These are phyloP conservation scores for Diaphora mendica DNA, from an alignment of 2,888 invertebrate species.

Conservation along the genomic window DNA sequence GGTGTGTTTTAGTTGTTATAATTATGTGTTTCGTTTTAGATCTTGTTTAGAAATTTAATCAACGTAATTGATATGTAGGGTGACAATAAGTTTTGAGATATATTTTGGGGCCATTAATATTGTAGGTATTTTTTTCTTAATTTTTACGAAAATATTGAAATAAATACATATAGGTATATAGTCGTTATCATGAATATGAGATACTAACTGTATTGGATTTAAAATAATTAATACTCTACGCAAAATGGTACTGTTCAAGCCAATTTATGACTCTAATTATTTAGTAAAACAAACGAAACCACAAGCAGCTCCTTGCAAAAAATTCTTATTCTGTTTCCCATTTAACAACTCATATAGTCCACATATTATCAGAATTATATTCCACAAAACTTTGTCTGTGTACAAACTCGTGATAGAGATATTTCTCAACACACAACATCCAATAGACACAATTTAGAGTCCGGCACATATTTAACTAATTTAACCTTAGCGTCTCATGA, in stretches of 20 bases:
- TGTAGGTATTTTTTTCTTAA: no score
- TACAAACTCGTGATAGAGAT: background rate
- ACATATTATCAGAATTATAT: background rate
- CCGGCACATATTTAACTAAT: constrained; percentile 4
- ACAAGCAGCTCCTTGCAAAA: no score
- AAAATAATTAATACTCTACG: background rate
- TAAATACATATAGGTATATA: background rate
- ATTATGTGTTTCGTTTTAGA: background rate
- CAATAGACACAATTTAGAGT: constrained; percentile 3
- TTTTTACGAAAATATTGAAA: no score
- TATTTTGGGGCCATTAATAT: constrained; percentile 7
- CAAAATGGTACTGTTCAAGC: background rate
- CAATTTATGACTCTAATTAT: no score
- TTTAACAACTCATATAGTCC: no score
- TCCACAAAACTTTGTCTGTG: background rate
- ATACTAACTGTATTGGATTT: no score
- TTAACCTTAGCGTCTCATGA: constrained; percentile 12
- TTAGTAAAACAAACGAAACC: no score
- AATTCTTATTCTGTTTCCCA: no score
- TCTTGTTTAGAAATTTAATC: constrained; percentile 36
- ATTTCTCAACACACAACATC: background rate
- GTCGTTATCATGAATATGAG: background rate
- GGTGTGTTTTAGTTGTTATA: background rate
- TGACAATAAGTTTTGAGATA: background rate
- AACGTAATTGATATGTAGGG: constrained; percentile 33